Base-by-base conservation (phyloP, 2,797 vertebrate species). In the Tiaroga cobitis region DNA sequence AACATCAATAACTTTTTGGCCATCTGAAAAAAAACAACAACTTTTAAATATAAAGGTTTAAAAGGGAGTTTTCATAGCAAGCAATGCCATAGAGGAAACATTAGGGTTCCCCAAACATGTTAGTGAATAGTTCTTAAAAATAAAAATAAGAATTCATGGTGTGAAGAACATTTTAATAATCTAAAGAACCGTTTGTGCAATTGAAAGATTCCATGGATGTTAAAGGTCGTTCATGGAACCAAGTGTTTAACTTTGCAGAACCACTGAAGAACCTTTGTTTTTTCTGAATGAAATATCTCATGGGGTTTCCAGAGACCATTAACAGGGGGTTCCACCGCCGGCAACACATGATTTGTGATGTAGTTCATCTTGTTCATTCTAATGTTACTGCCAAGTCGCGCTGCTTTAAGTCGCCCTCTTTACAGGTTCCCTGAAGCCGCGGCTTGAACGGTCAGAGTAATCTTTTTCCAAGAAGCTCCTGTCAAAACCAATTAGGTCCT, bases 391-490 rank as follows among this genome's bases (percentile, higher is more conserved):
- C 49, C 59, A 75, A 49, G 54, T 32, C 56, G 72, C 21, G 13
- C 37, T 46, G 69, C 67, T 65, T 81, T 82, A 72, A 88, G 79
- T 76, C 21, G 61, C 34, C 32, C 80, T 87, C 63, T 39, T 67
- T 83, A 70, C 85, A 63, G 86, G 80, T 85, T 83, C 78, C 76
- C 26, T 70, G 80, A 78, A 73, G 63, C 65, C 16, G 39, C 49
- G 41, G 69, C 76, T 83, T 83, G 84, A 90, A 76, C 77, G 41
- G 83, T 73, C 83, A 51, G 24, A 74, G 19, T 95, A 94, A 95
- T 94, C 95, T 92, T 29, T 90, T 92, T 94, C 92, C 89, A 87
- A 86, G 79, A 86, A 89, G 89, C 89, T 87, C 72, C 90, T 92
- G 94, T 93, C 93, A 87, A 68, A 72, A 67, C 86, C 86, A 85